Evolutionary conservation across 2,888 invertebrate genomes (phyloP), one percentile per base, ranked within the genome.

Genomic region (Scotopteryx bipunctaria): DNA sequence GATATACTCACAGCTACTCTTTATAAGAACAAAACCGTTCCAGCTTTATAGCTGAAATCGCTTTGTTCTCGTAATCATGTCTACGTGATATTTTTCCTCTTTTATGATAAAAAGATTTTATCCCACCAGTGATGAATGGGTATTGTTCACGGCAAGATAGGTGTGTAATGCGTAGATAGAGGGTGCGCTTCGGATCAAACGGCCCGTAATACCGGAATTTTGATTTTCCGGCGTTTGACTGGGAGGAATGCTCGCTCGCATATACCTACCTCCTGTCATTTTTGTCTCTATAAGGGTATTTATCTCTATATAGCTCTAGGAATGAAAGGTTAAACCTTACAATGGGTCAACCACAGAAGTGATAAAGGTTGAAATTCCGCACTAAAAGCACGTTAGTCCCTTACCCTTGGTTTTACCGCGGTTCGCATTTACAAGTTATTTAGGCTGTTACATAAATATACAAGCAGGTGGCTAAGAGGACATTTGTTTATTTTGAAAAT

Each of bases 101-200:
- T 69, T 70, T 63, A 64, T 69, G 66, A 69, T 70, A 68, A 67
- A 67, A 63, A 65, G 64, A 68, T 72, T 71, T 69, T 62, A 64
- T 61, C 63, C 64, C 56, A 46, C 57, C 51, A 37, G 64, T 74
- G 73, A 75, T 75, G 67, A 76, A 78, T 76, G 71, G 66, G 64
- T 71, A 73, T 73, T 73, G 70, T 73, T 70, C 70, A 59, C 44
- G 62, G 64, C 50, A 62, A 62, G 62, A 68, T 60, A 71, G 69
- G 68, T 76, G 57, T 58, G 58, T 61, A 73, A 69, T 66, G 61
- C 54, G 60, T 49, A 63, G 64, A 59, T 65, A 63, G 67, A 66
- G 59, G 52, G 41, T 41, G 49, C 62, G 52, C 58, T 61, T 59
- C 47, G 51, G 59, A 61, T 64, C 59, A 63, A 63, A 63, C 55